These are phyloP conservation scores for Hermetia illucens DNA, from an alignment of 1,140 invertebrate genomes.

Conservation along the genomic window DNA sequence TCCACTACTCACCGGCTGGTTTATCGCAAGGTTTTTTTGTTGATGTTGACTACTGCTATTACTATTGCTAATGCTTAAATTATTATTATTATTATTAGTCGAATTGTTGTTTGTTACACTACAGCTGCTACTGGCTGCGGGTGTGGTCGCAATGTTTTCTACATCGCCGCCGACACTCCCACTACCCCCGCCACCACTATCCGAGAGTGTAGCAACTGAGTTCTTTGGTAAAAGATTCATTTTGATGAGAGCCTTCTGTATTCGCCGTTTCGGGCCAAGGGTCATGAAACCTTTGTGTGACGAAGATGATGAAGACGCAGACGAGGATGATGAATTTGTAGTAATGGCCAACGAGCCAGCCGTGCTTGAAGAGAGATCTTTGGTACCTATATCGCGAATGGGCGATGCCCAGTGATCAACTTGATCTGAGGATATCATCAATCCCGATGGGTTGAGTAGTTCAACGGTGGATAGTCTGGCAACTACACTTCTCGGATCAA, in stretches of 20 bases:
- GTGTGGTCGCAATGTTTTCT: constrained; percentile 1
- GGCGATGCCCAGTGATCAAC: constrained; percentile 19
- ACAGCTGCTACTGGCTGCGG: background rate
- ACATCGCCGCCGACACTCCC: constrained; percentile 1
- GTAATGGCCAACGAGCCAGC: constrained; percentile 26
- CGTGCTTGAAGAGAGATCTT: background rate
- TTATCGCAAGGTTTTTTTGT: no score
- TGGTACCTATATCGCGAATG: background rate
- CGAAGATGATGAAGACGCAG: constrained; percentile 4
- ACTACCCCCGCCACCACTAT: constrained; percentile 12
- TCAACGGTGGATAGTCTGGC: constrained; percentile 20
- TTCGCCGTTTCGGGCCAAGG: constrained; percentile 62
- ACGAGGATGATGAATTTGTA: background rate
- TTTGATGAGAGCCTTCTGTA: constrained; percentile 81
- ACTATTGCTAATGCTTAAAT: background rate
- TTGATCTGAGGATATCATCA: constrained; percentile 25
- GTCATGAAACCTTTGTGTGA: constrained; percentile 74
- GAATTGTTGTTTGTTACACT: background rate
- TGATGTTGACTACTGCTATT: background rate
- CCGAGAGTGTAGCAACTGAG: constrained; percentile 16
- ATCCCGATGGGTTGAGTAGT: constrained; percentile 6
- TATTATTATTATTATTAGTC: constrained; percentile 1
- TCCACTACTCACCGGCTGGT: constrained; percentile 33
- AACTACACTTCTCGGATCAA: constrained; percentile 15
- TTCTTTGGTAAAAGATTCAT: constrained; percentile 85